Conservation (phyloP, 2,113 vertebrate species). For the Phocoena sinus region DNA sequence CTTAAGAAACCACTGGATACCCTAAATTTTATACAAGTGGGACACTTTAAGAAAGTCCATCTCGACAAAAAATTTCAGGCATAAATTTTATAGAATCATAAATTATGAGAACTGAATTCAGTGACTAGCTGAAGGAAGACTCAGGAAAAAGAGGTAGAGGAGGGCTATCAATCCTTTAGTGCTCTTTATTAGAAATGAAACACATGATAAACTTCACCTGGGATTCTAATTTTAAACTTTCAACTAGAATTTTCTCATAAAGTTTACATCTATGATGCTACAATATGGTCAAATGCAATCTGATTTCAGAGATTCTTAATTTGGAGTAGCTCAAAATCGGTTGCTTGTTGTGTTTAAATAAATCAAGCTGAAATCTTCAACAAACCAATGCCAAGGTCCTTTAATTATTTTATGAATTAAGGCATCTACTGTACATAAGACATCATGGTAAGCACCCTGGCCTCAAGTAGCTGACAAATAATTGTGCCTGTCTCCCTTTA, state of each 20-base stretch:
- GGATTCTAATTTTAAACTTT: not conserved
- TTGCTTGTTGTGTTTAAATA: not conserved
- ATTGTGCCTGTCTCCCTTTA: not conserved
- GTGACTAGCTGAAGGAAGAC: not conserved
- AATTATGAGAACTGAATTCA: not conserved
- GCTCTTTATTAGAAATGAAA: not conserved
- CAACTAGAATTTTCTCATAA: not conserved
- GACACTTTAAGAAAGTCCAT: not conserved
- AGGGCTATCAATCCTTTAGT: not conserved
- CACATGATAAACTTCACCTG: not conserved
- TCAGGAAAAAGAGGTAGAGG: not conserved
- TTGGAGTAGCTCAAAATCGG: not conserved
- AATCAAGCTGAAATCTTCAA: not conserved
- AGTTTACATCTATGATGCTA: not conserved
- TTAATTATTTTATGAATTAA: not conserved
- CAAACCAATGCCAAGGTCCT: not conserved
- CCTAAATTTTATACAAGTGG: not conserved
- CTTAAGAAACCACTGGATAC: not conserved
- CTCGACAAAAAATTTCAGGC: not conserved
- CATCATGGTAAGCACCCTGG: not conserved
- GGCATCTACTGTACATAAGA: not conserved
- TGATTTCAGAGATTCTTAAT: conserved; percentile 2
- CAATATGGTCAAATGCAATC: not conserved
- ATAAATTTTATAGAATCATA: not conserved
- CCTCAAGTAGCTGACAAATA: not conserved